Evolutionary conservation across 2,113 vertebrate genomes (phyloP).

Genomic region (Gavialis gangeticus): DNA sequence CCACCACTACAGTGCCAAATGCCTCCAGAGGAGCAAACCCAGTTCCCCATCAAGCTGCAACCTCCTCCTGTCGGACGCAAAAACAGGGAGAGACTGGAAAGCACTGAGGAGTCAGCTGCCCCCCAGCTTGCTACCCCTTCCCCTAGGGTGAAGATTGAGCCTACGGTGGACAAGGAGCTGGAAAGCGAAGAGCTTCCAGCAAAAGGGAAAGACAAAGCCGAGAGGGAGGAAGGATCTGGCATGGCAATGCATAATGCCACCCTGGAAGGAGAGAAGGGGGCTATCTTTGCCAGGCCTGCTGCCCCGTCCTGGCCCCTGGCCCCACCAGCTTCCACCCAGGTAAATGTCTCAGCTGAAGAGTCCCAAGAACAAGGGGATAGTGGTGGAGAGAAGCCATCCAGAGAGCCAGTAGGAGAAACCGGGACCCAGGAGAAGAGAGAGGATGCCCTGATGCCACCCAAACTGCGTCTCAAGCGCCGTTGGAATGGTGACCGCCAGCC

Average conservation of each 20-base stretch:
- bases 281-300: constrained; percentile 62
- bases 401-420: accelerated
- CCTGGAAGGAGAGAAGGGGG: background rate
- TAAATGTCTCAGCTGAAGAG: background rate
- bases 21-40: constrained; percentile 74
- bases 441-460: constrained; percentile 81
- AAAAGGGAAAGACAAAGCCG: background rate
- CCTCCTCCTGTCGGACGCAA: constrained; percentile 78
- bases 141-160: constrained; percentile 76
- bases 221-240: background rate
- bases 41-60: constrained; percentile 82
- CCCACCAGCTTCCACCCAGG: accelerated
- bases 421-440: constrained; percentile 61
- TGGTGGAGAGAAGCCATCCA: background rate
- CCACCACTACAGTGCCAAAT: constrained; percentile 73
- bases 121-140: background rate
- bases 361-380: constrained; percentile 48
- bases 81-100: constrained; percentile 70
- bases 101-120: background rate
- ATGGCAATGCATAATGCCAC: background rate
- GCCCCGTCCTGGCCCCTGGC: constrained; percentile 34
- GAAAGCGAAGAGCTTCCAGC: background rate
- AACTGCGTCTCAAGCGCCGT: constrained; percentile 81
- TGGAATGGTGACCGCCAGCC: constrained; percentile 76
- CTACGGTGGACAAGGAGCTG: constrained; percentile 36